Evolutionary conservation across 2,888 invertebrate species (phyloP), one percentile per base, ranked within the genome.

Genomic region (Icerya purchasi): DNA sequence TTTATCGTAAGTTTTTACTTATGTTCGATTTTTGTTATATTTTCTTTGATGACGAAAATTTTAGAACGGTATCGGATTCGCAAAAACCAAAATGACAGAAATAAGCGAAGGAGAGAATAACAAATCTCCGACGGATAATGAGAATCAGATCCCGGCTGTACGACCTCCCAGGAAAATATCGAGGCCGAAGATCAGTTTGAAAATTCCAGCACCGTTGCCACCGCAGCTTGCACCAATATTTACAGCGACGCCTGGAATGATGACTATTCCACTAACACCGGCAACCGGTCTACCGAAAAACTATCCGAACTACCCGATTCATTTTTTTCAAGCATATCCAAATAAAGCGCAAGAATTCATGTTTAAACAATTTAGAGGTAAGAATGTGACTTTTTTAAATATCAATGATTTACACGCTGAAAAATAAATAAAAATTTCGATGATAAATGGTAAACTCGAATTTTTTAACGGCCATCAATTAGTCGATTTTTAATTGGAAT

Each of bases 301-400:
- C 5, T 56, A 61, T 23, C 60, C 69, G n/a, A 70, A 70, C 0
- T 70, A 70, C 51, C 71, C 70, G 1, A 68, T 69, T 22, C 74
- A 63, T 54, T 55, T 64, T 49, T 62, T 68, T 50, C 65, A 66
- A 57, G 67, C 78, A 71, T 80, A 82, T 65, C 75, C 78, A 1
- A 78, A 76, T 63, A 84, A 81, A 64, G 82, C 83, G 0, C 83
- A 84, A 1, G 83, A 83, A 64, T 87, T 85, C 66, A 81, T 86
- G 76, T 83, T 84, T 68, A 81, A 83, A 65, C 85, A 85, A 68
- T 84, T 87, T 65, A 81, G 81, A 66, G 86, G 69, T 65, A 62
- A 64, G 63, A 61, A 8, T 22, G 52, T n/a, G n/a, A n/a, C n/a
- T n/a, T n/a, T n/a, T n/a, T n/a, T n/a, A n/a, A n/a, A n/a, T n/a